Conservation (phyloP, 2,888 invertebrate genomes). For the Labia minor region DNA sequence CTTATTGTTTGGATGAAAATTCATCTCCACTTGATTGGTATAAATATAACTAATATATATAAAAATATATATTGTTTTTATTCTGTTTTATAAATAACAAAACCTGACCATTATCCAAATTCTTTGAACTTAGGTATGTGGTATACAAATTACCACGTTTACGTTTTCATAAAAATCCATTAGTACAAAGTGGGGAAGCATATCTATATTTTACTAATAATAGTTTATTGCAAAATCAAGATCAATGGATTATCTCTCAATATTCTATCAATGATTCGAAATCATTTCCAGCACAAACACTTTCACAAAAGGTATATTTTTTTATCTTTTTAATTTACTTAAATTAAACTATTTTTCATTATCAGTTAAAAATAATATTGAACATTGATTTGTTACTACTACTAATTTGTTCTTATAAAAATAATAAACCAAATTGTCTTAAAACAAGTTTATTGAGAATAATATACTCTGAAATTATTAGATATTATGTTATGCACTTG, state of each 20-base stretch:
- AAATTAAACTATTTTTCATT: not conserved
- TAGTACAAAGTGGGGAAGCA: conserved; percentile 50
- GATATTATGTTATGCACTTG: too few species aligned
- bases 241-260: conserved; percentile 56
- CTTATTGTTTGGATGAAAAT: not conserved
- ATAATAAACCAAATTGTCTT: too few species aligned
- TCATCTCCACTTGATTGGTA: not conserved
- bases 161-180: conserved; percentile 42
- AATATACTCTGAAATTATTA: too few species aligned
- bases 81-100: not conserved
- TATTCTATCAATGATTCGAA: conserved; percentile 47
- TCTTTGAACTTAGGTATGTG: conserved; percentile 54
- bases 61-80: not conserved
- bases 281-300: conserved; percentile 38
- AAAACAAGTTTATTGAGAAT: too few species aligned
- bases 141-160: conserved; percentile 68
- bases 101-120: too few species aligned
- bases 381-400: too few species aligned
- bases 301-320: conserved; percentile 22
- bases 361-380: too few species aligned
- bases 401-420: too few species aligned
- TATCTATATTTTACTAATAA: conserved; percentile 50
- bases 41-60: not conserved
- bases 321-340: not conserved
- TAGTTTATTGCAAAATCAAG: conserved; percentile 39